Evolutionary conservation across 2,797 vertebrate genomes (phyloP).

Genomic region (Pteronotus mesoamericanus): DNA sequence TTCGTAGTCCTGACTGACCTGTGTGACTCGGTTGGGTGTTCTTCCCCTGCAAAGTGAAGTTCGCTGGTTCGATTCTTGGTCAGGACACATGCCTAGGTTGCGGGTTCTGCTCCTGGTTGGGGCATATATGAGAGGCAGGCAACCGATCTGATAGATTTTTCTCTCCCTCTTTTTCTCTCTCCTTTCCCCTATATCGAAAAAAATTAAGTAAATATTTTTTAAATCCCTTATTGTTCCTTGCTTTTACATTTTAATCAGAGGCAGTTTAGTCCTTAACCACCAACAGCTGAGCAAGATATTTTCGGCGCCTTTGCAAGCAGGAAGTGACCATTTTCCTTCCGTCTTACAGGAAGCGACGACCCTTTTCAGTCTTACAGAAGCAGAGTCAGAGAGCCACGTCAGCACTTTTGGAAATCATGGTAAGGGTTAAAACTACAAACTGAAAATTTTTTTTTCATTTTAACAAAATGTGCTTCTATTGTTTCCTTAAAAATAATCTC

Average conservation of each 20-base stretch:
- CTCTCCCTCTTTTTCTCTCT: background rate
- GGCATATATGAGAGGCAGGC: background rate
- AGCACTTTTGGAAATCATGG: background rate
- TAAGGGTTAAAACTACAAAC: background rate
- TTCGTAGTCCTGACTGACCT: background rate
- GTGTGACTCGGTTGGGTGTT: background rate
- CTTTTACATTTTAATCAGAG: background rate
- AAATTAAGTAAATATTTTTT: background rate
- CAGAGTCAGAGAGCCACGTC: background rate
- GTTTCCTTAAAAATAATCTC: background rate
- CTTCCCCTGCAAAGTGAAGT: background rate
- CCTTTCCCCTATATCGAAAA: background rate
- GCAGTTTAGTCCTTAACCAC: background rate
- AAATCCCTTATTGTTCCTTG: background rate
- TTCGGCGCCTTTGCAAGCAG: background rate
- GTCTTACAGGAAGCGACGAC: too few species aligned
- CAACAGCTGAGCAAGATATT: background rate
- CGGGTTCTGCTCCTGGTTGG: background rate
- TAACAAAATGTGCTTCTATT: background rate
- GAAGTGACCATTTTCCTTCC: background rate
- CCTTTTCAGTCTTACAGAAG: background rate
- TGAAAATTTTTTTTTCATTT: background rate
- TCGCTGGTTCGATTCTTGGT: background rate
- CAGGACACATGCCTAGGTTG: background rate
- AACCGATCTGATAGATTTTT: background rate